phyloP scores from a whole-genome alignment of 2,797 vertebrate genomes.

The Poecilia velifera region DNA sequence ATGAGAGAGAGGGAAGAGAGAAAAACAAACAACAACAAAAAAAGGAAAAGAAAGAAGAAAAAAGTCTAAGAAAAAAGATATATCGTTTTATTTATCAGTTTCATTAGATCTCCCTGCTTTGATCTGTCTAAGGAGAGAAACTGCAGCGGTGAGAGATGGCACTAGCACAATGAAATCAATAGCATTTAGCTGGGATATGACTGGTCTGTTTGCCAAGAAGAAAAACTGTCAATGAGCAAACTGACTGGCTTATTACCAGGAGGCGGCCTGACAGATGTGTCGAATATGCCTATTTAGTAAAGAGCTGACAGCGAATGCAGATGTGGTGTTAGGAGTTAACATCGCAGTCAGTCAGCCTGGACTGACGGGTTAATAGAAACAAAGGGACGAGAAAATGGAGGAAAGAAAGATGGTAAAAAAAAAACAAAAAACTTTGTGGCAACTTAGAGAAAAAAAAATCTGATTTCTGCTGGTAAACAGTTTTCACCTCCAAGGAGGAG shows the following conservation, averaged over 20 bases:
- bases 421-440: constrained; percentile 61
- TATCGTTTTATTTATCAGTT: constrained; percentile 67
- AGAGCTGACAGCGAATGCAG: constrained; percentile 50
- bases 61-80: constrained; percentile 86
- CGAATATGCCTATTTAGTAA: constrained; percentile 31
- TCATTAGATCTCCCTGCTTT: constrained; percentile 60
- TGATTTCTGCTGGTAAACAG: neutral
- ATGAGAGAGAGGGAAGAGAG: constrained; percentile 75
- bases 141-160: constrained; percentile 61
- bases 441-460: neutral
- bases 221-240: constrained; percentile 19
- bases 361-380: constrained; percentile 45
- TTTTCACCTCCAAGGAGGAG: too few species aligned
- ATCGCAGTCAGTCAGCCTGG: constrained; percentile 19
- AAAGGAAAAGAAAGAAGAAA: constrained; percentile 78
- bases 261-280: constrained; percentile 27
- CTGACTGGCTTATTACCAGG: constrained; percentile 14
- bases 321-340: constrained; percentile 51
- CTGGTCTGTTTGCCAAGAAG: constrained; percentile 23
- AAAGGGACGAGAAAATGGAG: constrained; percentile 53
- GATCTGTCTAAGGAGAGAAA: constrained; percentile 68
- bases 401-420: constrained; percentile 46
- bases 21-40: constrained; percentile 77
- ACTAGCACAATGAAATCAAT: constrained; percentile 57
- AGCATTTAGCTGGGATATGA: constrained; percentile 40